A percentile compares a stretch with the other conserved stretches of the same genome.
Evolutionary conservation across 2,113 vertebrate species (phyloP).

Genomic region (Odobenus rosmarus): DNA sequence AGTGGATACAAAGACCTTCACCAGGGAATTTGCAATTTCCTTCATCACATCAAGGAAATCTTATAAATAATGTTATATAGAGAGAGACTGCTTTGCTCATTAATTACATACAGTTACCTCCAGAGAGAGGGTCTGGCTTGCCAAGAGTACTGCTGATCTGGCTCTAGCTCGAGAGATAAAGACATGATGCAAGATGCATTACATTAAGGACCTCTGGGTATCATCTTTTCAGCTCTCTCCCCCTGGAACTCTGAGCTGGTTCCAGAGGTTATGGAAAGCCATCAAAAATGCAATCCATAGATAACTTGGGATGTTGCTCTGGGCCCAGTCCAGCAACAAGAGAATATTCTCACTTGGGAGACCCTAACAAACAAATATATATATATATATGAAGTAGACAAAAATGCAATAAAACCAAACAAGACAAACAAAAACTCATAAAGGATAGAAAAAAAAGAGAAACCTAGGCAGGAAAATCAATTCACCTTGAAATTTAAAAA

Average conservation of each 20-base stretch:
- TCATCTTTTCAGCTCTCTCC: not conserved
- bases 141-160: slow-evolving; percentile 14
- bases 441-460: not conserved
- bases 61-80: not conserved
- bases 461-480: not conserved
- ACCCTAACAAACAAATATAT: not conserved
- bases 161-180: not conserved
- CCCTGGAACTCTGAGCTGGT: not conserved
- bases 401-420: not conserved
- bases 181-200: not conserved
- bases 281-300: not conserved
- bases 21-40: slow-evolving; percentile 10
- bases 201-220: not conserved
- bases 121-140: slow-evolving; percentile 40
- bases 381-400: not conserved
- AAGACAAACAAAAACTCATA: not conserved
- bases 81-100: slow-evolving; percentile 40
- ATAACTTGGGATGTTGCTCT: not conserved
- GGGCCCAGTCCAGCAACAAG: not conserved
- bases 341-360: not conserved
- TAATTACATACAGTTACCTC: slow-evolving; percentile 24
- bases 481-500: slow-evolving; percentile 12
- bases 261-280: not conserved
- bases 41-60: not conserved
- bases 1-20: not conserved